A percentile compares a stretch with the other conserved stretches of the same genome.
Evolutionary conservation across 2,113 vertebrate genomes (phyloP).

Genomic region (Antechinus flavipes): DNA sequence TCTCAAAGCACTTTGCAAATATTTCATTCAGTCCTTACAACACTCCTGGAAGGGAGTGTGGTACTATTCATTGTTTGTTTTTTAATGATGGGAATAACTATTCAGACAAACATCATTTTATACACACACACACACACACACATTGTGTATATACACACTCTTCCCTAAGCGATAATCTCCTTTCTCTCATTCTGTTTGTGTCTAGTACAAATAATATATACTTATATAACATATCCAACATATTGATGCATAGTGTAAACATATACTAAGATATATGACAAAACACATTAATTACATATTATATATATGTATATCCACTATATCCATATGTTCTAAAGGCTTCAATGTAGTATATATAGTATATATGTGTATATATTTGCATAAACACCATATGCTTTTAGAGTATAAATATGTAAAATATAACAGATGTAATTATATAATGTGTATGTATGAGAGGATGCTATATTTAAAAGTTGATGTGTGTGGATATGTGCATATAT

Average conservation of each 20-base stretch:
- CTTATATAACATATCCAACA: slow-evolving; percentile 4
- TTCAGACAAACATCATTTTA: not conserved
- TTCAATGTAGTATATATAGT: not conserved
- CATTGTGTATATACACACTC: not conserved
- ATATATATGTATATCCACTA: not conserved
- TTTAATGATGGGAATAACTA: not conserved
- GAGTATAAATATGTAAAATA: not conserved
- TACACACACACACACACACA: too few relatives aligned
- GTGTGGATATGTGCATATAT: not conserved
- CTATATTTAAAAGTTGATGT: not conserved
- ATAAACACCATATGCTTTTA: not conserved
- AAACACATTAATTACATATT: not conserved
- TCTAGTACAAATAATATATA: not conserved
- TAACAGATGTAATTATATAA: not conserved
- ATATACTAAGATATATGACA: not conserved
- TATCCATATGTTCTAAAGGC: too few relatives aligned
- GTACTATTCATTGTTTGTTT: not conserved
- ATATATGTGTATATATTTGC: not conserved
- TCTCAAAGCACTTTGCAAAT: not conserved
- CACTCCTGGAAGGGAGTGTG: not conserved
- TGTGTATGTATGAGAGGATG: not conserved
- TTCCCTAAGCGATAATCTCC: not conserved
- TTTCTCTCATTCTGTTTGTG: not conserved
- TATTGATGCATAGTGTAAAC: not conserved
- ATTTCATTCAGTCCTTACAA: not conserved